These are phyloP conservation scores for Bibio marci DNA, from an alignment of 2,888 invertebrate genomes.

Conservation along the genomic window DNA sequence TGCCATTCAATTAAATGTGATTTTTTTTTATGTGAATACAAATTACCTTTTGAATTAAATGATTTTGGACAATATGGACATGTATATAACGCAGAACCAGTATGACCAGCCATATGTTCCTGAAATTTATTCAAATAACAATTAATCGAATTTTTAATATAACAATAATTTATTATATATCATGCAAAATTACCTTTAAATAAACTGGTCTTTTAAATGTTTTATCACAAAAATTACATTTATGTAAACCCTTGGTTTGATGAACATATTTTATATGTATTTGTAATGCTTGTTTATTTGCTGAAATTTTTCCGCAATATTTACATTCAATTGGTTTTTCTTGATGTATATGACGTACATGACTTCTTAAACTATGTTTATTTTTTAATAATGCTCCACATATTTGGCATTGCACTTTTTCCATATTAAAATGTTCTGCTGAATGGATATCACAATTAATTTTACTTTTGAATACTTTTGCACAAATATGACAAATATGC, in stretches of 20 bases:
- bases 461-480: conserved; percentile 20
- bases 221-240: conserved; percentile 1
- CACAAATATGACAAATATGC: conserved; percentile 20
- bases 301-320: conserved; percentile 12
- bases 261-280: conserved; percentile 15
- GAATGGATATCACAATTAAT: conserved; percentile 7
- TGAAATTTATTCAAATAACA: too few relatives aligned
- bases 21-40: conserved; percentile 27
- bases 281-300: conserved; percentile 12
- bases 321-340: too few relatives aligned
- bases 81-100: conserved; percentile 25
- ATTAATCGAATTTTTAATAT: too few relatives aligned
- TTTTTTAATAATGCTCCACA: conserved; percentile 19
- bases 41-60: conserved; percentile 28
- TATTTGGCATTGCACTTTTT: conserved; percentile 18
- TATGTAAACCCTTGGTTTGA: not conserved
- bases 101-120: conserved; percentile 28
- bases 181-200: too few relatives aligned
- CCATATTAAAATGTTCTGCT: conserved; percentile 17
- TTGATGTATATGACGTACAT: conserved; percentile 11
- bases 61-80: conserved; percentile 27
- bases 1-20: conserved; percentile 25
- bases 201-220: conserved; percentile 10
- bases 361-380: conserved; percentile 12
- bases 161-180: too few relatives aligned